These are phyloP conservation scores for Anoplius nigerrimus DNA, from an alignment of 2,888 invertebrate species.

Conservation along the genomic window DNA sequence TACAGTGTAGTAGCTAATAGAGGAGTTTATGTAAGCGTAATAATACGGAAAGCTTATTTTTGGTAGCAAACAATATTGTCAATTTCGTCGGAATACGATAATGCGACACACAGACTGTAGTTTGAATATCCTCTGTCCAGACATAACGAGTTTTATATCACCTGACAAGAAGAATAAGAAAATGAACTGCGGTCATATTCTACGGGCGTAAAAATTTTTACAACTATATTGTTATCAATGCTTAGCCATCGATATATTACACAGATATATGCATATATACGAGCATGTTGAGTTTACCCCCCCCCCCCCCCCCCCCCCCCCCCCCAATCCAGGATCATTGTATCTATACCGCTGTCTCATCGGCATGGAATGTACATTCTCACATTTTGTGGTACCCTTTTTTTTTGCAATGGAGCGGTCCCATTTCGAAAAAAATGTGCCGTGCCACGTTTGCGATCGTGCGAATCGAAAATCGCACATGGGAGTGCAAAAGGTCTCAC, in stretches of 20 bases:
- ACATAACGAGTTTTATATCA: background rate
- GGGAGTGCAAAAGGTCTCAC: too few relatives aligned
- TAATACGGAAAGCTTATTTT: slow-evolving; percentile 17
- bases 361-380: too few relatives aligned
- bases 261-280: slow-evolving; percentile 4
- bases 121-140: slow-evolving; percentile 3
- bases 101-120: background rate
- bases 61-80: slow-evolving; percentile 9
- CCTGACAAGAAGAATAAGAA: too few relatives aligned
- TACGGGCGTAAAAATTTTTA: background rate
- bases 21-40: slow-evolving; percentile 6
- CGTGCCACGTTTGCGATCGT: background rate
- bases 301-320: too few relatives aligned
- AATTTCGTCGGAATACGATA: background rate
- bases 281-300: slow-evolving; percentile 2
- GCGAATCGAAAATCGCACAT: background rate
- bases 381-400: slow-evolving; percentile 11
- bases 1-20: slow-evolving; percentile 8
- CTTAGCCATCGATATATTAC: slow-evolving; percentile 12
- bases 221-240: slow-evolving; percentile 16
- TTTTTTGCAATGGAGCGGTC: slow-evolving; percentile 56
- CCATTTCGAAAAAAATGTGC: slow-evolving; percentile 48
- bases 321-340: too few relatives aligned
- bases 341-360: too few relatives aligned
- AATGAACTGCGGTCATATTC: background rate